Percentiles rank a stretch among this genome's conserved stretches.
phyloP scores from a whole-genome alignment of 2,888 invertebrate genomes.

The Hedya salicella region DNA sequence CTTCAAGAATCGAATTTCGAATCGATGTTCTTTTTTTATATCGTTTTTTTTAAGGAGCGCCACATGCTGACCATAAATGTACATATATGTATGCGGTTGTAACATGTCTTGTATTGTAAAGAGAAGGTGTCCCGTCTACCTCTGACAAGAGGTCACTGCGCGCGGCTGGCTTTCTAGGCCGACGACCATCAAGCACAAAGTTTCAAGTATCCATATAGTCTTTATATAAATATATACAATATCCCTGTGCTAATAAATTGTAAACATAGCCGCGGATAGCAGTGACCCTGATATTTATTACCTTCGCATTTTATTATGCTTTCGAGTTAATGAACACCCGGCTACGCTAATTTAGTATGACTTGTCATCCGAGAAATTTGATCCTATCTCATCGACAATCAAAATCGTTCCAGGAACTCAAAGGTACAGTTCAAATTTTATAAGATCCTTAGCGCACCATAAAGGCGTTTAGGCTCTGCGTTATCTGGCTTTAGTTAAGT shows the following conservation, averaged over 20 bases:
- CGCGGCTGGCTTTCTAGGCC: conserved; percentile 71
- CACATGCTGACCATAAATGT: too few relatives aligned
- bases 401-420: not conserved
- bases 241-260: conserved; percentile 22
- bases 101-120: conserved; percentile 54
- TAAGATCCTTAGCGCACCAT: too few relatives aligned
- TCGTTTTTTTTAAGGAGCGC: not conserved
- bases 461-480: too few relatives aligned
- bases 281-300: conserved; percentile 11
- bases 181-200: conserved; percentile 35
- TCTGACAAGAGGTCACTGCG: conserved; percentile 72
- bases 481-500: too few relatives aligned
- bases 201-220: conserved; percentile 28
- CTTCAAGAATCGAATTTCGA: too few relatives aligned
- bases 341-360: not conserved
- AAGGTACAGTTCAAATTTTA: too few relatives aligned
- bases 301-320: not conserved
- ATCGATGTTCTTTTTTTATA: too few relatives aligned
- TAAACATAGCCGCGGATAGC: not conserved
- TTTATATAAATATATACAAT: too few relatives aligned
- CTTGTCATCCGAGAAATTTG: not conserved
- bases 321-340: not conserved
- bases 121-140: conserved; percentile 74
- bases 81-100: not conserved
- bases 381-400: too few relatives aligned